Conservation (phyloP, 2,797 vertebrate genomes). For the Danio kyathit region DNA sequence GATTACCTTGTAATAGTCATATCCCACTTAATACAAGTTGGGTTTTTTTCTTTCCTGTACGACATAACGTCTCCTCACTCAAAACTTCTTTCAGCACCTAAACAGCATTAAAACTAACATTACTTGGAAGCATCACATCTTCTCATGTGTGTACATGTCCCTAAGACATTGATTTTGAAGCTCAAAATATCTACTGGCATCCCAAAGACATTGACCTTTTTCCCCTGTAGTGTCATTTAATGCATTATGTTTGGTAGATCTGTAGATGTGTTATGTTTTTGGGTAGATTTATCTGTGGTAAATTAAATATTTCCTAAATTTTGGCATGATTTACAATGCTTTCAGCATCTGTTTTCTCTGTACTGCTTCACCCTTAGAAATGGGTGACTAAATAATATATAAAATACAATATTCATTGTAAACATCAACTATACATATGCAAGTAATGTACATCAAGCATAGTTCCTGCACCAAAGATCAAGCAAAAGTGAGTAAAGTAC, state of each 20-base stretch:
- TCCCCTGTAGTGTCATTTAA: neutral
- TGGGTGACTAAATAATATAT: conserved; percentile 1
- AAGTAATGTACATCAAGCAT: conserved; percentile 43
- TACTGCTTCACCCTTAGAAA: neutral
- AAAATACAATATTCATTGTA: conserved; percentile 34
- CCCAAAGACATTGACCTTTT: neutral
- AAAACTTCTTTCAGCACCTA: conserved; percentile 58
- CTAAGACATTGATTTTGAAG: conserved; percentile 5
- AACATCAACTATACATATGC: neutral
- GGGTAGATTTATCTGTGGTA: neutral
- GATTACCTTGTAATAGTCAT: conserved; percentile 50
- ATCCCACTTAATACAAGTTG: conserved; percentile 30
- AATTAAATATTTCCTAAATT: neutral
- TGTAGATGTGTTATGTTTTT: no score
- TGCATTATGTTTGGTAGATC: neutral
- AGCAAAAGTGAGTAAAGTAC: conserved; percentile 41
- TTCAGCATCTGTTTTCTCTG: neutral
- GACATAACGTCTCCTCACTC: conserved; percentile 18
- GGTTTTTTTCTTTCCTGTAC: conserved; percentile 4
- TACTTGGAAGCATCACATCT: conserved; percentile 52
- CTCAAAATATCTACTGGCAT: conserved; percentile 1
- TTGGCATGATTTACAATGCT: neutral
- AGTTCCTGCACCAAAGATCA: conserved; percentile 43
- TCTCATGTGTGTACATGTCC: conserved; percentile 58
- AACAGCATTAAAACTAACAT: conserved; percentile 43